Conservation (phyloP, 2,797 vertebrate genomes). For the Oophaga sylvatica region DNA sequence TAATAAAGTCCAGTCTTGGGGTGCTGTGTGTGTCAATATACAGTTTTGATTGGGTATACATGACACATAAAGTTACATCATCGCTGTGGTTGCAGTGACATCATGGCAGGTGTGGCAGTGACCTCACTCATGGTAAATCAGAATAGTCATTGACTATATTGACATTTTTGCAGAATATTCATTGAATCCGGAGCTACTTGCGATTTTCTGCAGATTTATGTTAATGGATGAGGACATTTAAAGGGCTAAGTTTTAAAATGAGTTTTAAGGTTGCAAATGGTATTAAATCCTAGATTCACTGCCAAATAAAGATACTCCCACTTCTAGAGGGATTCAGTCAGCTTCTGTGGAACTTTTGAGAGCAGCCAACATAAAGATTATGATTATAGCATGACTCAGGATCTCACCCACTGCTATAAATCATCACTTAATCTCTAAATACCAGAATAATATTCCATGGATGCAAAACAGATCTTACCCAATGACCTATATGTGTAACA, state of each 20-base stretch:
- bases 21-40: neutral
- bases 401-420: constrained; percentile 32
- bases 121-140: neutral
- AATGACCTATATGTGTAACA: constrained; percentile 21
- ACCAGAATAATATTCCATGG: neutral
- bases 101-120: neutral
- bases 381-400: constrained; percentile 31
- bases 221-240: neutral
- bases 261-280: neutral
- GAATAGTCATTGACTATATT: no score
- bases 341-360: constrained; percentile 11
- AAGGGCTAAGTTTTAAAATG: neutral
- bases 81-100: neutral
- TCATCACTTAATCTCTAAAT: constrained; percentile 4
- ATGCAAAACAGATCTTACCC: constrained; percentile 20
- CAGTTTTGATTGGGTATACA: neutral
- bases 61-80: neutral
- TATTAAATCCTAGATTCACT: constrained; percentile 7
- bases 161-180: neutral
- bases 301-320: constrained; percentile 17
- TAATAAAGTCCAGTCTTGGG: neutral
- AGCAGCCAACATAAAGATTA: constrained; percentile 26
- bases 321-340: neutral
- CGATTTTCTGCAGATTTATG: neutral
- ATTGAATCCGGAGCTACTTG: neutral